Evolutionary conservation across 2,113 vertebrate species (phyloP).

Genomic region (Eidolon helvum): DNA sequence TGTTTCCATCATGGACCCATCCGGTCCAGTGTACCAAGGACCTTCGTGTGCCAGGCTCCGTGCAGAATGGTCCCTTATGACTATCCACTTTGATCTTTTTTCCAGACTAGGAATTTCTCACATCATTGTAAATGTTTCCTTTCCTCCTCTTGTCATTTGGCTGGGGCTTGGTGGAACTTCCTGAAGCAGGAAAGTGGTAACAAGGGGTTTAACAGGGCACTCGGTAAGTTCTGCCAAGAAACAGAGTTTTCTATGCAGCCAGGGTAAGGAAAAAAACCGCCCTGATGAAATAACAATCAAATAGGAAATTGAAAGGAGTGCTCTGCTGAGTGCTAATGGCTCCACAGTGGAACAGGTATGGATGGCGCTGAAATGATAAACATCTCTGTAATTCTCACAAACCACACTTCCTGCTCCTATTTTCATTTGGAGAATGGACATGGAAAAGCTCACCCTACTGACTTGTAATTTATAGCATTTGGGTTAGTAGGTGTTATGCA

Average conservation of each 20-base stretch:
- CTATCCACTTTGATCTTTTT: constrained; percentile 41
- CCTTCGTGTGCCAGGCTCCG: not conserved
- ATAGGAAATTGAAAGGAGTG: constrained; percentile 55
- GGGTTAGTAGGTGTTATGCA: not conserved
- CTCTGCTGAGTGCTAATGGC: constrained; percentile 43
- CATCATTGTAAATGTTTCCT: constrained; percentile 74
- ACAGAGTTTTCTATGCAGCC: not conserved
- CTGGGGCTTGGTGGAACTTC: constrained; percentile 58
- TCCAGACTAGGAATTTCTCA: constrained; percentile 68
- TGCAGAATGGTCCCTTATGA: not conserved
- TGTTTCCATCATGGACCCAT: not conserved
- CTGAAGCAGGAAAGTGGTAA: constrained; percentile 73
- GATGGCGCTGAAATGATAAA: not conserved
- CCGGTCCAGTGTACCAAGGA: not conserved
- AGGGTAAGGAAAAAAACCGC: not conserved
- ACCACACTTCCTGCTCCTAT: constrained; percentile 51
- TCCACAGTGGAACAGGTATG: not conserved
- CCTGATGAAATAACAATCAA: constrained; percentile 48
- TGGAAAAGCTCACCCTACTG: constrained; percentile 14
- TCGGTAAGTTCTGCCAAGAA: constrained; percentile 68
- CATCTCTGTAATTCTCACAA: not conserved
- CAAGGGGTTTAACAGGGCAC: constrained; percentile 64
- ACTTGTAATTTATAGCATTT: constrained; percentile 5
- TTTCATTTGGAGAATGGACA: constrained; percentile 35
- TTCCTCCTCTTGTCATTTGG: constrained; percentile 68